phyloP scores from a whole-genome alignment of 2,113 vertebrate species.

The Theristicus caerulescens region DNA sequence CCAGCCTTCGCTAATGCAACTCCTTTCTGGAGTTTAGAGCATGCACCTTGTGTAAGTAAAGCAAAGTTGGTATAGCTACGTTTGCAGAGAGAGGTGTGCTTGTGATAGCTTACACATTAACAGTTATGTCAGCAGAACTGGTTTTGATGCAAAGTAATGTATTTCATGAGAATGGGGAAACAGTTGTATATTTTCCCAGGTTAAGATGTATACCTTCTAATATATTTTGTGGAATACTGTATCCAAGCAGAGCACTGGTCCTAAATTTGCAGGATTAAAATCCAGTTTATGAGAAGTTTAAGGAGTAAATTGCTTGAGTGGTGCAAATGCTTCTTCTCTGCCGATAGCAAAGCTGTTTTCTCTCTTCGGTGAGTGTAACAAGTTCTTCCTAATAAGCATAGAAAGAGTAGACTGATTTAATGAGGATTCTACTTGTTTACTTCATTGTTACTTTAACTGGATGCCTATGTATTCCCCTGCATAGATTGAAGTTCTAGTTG shows the following conservation, averaged over 20 bases:
- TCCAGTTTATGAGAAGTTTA: neutral
- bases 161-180: neutral
- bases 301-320: neutral
- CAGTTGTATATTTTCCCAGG: neutral
- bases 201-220: neutral
- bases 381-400: neutral
- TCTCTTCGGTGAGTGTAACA: neutral
- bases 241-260: neutral
- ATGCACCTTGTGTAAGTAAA: neutral
- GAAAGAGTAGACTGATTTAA: neutral
- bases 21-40: neutral
- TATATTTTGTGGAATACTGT: neutral
- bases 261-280: neutral
- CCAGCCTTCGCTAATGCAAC: neutral
- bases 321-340: neutral
- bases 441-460: neutral
- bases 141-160: neutral
- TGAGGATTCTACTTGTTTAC: neutral
- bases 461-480: neutral
- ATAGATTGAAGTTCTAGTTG: neutral
- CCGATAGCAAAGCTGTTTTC: neutral
- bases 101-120: neutral
- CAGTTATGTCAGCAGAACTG: neutral
- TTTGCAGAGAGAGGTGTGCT: neutral
- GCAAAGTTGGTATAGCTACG: accelerated